phyloP scores from a whole-genome alignment of 2,888 invertebrate species.

The Cyrtodaria siliqua region DNA sequence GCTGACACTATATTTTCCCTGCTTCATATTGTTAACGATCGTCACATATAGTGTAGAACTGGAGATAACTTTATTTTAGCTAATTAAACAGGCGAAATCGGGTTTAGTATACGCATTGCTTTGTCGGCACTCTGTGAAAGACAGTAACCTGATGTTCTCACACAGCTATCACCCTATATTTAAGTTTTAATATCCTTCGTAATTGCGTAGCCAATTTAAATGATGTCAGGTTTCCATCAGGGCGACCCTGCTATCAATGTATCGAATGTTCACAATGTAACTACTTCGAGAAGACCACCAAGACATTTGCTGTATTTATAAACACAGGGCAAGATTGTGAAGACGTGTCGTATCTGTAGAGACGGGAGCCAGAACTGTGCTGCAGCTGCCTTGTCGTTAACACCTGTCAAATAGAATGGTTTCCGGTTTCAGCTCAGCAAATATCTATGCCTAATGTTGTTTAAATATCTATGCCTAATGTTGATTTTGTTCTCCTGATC shows the following conservation, averaged over 20 bases:
- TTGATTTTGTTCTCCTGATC: no score
- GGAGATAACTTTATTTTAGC: no score
- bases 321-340: background rate
- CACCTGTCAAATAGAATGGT: background rate
- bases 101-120: no score
- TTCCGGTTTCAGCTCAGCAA: no score
- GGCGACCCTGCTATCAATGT: conserved; percentile 14
- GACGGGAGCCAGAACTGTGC: background rate
- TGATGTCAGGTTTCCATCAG: background rate
- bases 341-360: conserved; percentile 10
- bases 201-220: conserved; percentile 2
- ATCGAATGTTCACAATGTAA: conserved; percentile 8
- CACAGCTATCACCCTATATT: background rate
- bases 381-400: background rate
- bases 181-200: background rate
- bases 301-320: no score
- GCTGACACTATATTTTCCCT: no score
- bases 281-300: conserved; percentile 1
- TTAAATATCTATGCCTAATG: no score
- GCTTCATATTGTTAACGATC: no score
- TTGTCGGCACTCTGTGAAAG: no score
- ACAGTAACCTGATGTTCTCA: background rate
- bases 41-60: no score
- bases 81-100: no score
- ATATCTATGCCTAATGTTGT: no score